Evolutionary conservation across 2,113 vertebrate genomes (phyloP).

Genomic region (Mesembrinibis cayennensis): DNA sequence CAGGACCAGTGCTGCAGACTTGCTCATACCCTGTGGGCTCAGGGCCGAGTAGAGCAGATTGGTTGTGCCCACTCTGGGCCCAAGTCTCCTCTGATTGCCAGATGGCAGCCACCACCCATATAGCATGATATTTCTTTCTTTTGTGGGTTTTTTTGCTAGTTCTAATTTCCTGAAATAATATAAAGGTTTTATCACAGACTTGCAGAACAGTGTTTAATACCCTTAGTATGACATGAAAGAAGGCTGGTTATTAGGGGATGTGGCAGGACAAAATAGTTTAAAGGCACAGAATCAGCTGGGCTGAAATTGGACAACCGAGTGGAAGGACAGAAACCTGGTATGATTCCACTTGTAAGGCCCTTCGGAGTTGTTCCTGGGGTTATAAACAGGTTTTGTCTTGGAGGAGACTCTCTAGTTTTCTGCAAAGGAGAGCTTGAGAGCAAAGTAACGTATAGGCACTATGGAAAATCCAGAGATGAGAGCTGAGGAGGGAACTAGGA

Average conservation of each 20-base stretch:
- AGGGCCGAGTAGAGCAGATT: not conserved
- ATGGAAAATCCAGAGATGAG: not conserved
- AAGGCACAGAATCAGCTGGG: not conserved
- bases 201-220: not conserved
- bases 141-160: not conserved
- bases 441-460: not conserved
- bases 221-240: not conserved
- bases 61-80: not conserved
- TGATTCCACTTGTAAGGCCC: not conserved
- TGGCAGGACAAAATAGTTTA: not conserved
- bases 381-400: not conserved
- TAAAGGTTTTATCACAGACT: not conserved
- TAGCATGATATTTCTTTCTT: not conserved
- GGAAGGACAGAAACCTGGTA: not conserved
- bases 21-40: not conserved
- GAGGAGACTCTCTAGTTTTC: not conserved
- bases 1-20: not conserved
- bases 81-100: not conserved
- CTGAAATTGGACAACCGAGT: not conserved
- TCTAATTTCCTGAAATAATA: not conserved
- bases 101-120: not conserved
- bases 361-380: not conserved
- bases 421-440: not conserved
- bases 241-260: not conserved
- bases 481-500: not conserved